Percentiles rank a stretch among this genome's conserved stretches.
Conservation (phyloP, 2,888 invertebrate species). For the Ophion slaviceki region DNA sequence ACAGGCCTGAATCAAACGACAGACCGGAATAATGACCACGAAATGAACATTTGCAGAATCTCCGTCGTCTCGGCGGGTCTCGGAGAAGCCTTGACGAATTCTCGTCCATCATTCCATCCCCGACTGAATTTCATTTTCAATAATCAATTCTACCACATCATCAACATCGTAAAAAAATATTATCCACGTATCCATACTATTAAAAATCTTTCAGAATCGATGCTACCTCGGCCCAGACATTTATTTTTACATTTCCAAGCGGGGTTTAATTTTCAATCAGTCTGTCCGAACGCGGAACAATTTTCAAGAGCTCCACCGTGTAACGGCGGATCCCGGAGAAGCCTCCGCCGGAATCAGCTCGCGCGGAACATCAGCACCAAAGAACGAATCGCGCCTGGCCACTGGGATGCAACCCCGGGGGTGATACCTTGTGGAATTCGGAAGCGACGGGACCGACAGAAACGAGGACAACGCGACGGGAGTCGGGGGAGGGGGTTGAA, state of each 20-base stretch:
- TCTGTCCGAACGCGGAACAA: too few species aligned
- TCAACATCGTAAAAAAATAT: neutral
- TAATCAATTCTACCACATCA: too few species aligned
- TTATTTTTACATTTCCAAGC: too few species aligned
- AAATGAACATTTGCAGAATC: neutral
- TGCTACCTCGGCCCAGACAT: too few species aligned
- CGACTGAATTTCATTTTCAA: neutral
- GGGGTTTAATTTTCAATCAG: too few species aligned
- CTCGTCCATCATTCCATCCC: neutral
- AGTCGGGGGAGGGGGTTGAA: slow-evolving; percentile 9
- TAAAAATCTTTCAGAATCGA: neutral
- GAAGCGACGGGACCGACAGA: slow-evolving; percentile 9
- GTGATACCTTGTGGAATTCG: slow-evolving; percentile 26
- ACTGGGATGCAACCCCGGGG: slow-evolving; percentile 11
- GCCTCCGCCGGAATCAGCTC: slow-evolving; percentile 4
- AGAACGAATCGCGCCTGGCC: slow-evolving; percentile 55
- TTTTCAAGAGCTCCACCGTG: too few species aligned
- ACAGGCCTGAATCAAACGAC: slow-evolving; percentile 90
- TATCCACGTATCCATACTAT: too few species aligned
- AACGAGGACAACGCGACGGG: neutral
- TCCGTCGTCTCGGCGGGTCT: neutral
- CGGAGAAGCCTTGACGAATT: neutral
- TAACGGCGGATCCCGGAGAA: neutral
- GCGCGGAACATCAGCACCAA: slow-evolving; percentile 26
- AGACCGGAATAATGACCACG: neutral